A percentile compares a stretch with the other conserved stretches of the same genome.
phyloP scores from a whole-genome alignment of 1,140 invertebrate species.

The Campoletis sonorensis region DNA sequence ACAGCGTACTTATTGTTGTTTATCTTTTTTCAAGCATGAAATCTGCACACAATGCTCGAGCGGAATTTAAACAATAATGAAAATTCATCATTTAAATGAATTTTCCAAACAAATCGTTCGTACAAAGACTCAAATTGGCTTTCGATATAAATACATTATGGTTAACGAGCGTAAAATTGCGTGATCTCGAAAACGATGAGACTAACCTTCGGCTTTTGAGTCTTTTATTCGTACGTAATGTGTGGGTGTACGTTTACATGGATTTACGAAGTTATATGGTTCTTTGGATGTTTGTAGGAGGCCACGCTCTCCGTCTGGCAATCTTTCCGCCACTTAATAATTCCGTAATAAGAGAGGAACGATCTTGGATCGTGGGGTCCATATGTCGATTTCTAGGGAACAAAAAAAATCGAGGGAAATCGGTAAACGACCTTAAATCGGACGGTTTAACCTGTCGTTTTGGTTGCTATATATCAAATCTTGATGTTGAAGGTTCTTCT shows the following conservation, averaged over 20 bases:
- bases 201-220: constrained; percentile 14
- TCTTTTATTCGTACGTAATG: too few relatives aligned
- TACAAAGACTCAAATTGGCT: too few relatives aligned
- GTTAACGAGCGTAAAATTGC: constrained; percentile 57
- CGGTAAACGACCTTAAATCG: background rate
- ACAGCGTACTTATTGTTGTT: too few relatives aligned
- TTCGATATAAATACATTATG: background rate
- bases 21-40: too few relatives aligned
- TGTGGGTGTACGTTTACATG: too few relatives aligned
- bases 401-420: background rate
- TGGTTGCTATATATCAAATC: background rate
- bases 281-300: background rate
- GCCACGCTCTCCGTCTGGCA: background rate
- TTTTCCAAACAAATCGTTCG: too few relatives aligned
- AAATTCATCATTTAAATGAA: too few relatives aligned
- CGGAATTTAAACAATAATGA: too few relatives aligned
- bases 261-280: background rate
- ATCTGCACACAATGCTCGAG: too few relatives aligned
- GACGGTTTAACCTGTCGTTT: background rate
- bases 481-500: background rate
- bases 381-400: background rate
- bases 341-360: constrained; percentile 7
- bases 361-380: background rate
- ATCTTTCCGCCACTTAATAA: constrained; percentile 3
- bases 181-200: constrained; percentile 45